Conservation (phyloP, 2,113 vertebrate genomes). For the Sardina pilchardus region DNA sequence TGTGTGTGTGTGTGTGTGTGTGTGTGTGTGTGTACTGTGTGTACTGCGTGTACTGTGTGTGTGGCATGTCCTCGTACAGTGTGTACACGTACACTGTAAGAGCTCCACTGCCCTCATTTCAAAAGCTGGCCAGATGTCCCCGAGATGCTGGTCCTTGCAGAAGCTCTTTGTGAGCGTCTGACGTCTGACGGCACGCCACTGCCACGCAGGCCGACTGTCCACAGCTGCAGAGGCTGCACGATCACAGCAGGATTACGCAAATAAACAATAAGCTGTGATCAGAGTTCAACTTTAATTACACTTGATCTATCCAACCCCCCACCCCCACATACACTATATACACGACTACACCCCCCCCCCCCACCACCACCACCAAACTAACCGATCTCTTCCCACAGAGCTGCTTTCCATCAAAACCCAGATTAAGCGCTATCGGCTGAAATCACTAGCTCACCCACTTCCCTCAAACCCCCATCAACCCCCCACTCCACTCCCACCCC, state of each 20-base stretch:
- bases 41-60: not conserved
- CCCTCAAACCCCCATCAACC: not conserved
- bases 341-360: not conserved
- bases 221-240: not conserved
- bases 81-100: not conserved
- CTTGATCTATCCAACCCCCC: not conserved
- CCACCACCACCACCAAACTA: not conserved
- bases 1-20: not conserved
- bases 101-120: not conserved
- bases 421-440: not conserved
- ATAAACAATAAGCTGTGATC: constrained; percentile 21
- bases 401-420: constrained; percentile 8
- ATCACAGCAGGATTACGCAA: not conserved
- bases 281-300: constrained; percentile 32
- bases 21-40: not conserved
- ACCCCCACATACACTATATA: not conserved
- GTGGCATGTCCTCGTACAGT: not conserved
- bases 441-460: not conserved
- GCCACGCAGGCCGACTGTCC: not conserved
- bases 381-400: not conserved
- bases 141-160: not conserved
- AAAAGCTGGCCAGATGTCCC: constrained; percentile 20
- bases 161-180: not conserved
- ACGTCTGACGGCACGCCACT: not conserved
- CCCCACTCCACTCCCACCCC: too few relatives aligned